phyloP scores from a whole-genome alignment of 2,797 vertebrate species.

The Clarias platycephalus region DNA sequence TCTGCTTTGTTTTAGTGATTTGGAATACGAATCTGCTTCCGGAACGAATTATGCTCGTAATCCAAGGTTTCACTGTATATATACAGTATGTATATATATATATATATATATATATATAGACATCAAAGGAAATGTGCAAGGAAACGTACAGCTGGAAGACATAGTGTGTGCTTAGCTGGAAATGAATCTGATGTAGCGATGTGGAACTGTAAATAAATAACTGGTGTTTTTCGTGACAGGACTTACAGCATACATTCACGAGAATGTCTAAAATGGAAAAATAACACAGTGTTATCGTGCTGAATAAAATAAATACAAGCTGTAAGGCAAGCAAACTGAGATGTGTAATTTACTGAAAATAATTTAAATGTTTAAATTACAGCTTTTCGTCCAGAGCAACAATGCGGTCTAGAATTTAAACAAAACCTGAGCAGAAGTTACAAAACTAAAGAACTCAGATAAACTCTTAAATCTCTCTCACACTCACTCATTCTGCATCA shows the following conservation, averaged over 20 bases:
- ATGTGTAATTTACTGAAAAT: neutral
- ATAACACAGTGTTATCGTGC: neutral
- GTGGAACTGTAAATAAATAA: neutral
- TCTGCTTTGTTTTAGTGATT: too few species aligned
- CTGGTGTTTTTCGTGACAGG: neutral
- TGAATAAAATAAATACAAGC: neutral
- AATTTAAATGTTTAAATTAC: neutral
- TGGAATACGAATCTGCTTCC: too few species aligned
- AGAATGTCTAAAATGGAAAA: neutral
- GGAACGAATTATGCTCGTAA: too few species aligned
- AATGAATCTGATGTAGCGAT: neutral
- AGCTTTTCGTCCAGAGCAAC: neutral
- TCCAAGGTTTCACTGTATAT: too few species aligned
- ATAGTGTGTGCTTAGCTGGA: neutral
- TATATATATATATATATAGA: neutral
- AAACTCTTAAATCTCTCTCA: neutral
- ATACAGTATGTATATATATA: too few species aligned
- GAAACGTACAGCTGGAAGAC: neutral
- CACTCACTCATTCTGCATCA: too few species aligned
- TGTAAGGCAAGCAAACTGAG: neutral
- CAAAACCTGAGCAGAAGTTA: neutral
- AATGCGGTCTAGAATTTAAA: neutral
- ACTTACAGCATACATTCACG: neutral
- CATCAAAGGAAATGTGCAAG: neutral
- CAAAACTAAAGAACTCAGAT: neutral